Conservation (phyloP, 2,888 invertebrate species). For the Andrena bicolor region DNA sequence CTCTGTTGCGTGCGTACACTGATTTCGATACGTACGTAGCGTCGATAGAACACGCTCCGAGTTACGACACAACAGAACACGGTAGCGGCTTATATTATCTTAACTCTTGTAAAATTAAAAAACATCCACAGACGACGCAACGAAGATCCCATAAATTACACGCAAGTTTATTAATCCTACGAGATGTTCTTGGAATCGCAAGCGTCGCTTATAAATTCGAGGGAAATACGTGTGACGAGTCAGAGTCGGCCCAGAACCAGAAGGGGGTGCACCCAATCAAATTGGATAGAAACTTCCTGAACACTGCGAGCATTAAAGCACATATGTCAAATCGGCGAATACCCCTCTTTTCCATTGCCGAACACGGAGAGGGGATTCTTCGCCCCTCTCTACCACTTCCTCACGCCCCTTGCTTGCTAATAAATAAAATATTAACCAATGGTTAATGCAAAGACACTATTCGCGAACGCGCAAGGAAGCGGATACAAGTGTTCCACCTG, state of each 20-base stretch:
- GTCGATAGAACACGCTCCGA: too few species aligned
- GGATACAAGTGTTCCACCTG: constrained; percentile 60
- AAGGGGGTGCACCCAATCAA: neutral
- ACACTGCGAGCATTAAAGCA: constrained; percentile 34
- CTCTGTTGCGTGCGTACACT: too few species aligned
- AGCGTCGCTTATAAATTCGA: too few species aligned
- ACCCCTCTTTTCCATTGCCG: constrained; percentile 30
- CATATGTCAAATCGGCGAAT: constrained; percentile 53
- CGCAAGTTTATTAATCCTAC: too few species aligned
- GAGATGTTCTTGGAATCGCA: too few species aligned
- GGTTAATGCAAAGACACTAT: constrained; percentile 79
- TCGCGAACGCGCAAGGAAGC: constrained; percentile 73
- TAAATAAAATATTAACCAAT: constrained; percentile 82
- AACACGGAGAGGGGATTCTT: constrained; percentile 8
- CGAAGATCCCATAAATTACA: too few species aligned
- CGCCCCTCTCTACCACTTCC: constrained; percentile 53
- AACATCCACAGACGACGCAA: too few species aligned
- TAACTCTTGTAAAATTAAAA: too few species aligned
- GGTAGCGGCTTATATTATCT: too few species aligned
- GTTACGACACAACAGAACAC: too few species aligned
- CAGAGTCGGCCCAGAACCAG: neutral
- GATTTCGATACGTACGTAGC: too few species aligned
- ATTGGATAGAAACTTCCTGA: constrained; percentile 1
- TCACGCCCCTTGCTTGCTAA: constrained; percentile 64
- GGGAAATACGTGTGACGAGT: too few species aligned